Evolutionary conservation across 2,888 invertebrate species (phyloP).

Genomic region (Callyntrura guangdongensis): DNA sequence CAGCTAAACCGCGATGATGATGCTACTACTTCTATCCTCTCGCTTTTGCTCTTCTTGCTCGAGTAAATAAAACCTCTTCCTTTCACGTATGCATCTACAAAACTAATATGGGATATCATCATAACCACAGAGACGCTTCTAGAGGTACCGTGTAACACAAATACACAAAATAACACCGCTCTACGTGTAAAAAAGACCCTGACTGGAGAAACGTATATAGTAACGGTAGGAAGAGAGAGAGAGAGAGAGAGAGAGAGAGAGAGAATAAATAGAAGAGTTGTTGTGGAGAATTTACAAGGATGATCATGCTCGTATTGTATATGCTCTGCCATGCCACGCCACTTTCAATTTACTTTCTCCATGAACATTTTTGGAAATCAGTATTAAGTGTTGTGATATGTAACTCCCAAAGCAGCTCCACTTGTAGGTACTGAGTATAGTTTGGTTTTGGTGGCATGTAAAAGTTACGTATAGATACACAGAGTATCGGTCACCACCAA

Average conservation of each 20-base stretch:
- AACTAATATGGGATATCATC: too few species aligned
- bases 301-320: neutral
- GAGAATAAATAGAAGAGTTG: conserved; percentile 20
- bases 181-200: too few species aligned
- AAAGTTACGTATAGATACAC: too few species aligned
- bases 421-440: too few species aligned
- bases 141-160: neutral
- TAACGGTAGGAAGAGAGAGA: neutral
- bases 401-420: too few species aligned
- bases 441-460: too few species aligned
- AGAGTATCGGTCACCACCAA: neutral
- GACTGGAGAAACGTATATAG: neutral
- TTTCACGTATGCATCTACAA: too few species aligned
- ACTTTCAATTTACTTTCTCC: conserved; percentile 15
- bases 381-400: neutral
- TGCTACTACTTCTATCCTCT: neutral
- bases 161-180: neutral
- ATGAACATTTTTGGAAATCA: neutral
- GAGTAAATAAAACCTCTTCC: neutral
- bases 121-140: neutral
- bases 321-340: neutral
- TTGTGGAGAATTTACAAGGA: conserved; percentile 37
- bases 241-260: neutral
- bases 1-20: conserved; percentile 46
- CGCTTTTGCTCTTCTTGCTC: neutral